Percentiles rank a stretch among this genome's conserved stretches.
Conservation (phyloP, 2,113 vertebrate genomes). For the Reinhardtius hippoglossoides region DNA sequence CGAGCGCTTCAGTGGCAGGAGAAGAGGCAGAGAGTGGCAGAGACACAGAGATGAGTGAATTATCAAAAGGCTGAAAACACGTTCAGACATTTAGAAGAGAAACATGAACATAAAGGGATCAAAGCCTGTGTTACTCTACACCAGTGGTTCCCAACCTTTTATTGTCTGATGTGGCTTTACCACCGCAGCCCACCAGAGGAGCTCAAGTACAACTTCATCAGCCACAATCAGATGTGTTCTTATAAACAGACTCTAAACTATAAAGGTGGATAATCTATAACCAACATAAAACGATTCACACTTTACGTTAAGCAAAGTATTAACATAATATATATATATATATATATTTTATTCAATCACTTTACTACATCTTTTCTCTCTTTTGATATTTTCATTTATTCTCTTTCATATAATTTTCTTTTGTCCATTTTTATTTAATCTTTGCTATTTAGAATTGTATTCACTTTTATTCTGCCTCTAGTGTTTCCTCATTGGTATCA, state of each 20-base stretch:
- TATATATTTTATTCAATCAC: no score
- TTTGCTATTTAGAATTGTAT: no score
- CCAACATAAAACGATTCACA: no score
- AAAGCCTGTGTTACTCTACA: background rate
- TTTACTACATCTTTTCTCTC: no score
- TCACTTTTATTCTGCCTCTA: no score
- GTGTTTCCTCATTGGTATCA: no score
- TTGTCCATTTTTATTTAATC: no score
- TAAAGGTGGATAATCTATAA: no score
- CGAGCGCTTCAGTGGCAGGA: constrained; percentile 87
- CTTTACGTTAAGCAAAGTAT: background rate
- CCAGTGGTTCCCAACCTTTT: constrained; percentile 24
- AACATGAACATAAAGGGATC: background rate
- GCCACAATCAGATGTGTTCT: background rate
- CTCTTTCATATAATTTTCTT: no score
- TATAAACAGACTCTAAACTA: no score
- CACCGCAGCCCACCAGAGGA: background rate
- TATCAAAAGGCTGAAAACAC: constrained; percentile 54
- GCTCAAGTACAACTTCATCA: background rate
- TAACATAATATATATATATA: no score
- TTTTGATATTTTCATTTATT: no score
- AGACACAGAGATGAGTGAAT: constrained; percentile 80
- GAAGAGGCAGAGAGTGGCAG: constrained; percentile 71
- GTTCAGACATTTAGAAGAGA: constrained; percentile 22
- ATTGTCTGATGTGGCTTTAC: background rate